Evolutionary conservation across 2,888 invertebrate species (phyloP).

Genomic region (Synanthedon tipuliformis): DNA sequence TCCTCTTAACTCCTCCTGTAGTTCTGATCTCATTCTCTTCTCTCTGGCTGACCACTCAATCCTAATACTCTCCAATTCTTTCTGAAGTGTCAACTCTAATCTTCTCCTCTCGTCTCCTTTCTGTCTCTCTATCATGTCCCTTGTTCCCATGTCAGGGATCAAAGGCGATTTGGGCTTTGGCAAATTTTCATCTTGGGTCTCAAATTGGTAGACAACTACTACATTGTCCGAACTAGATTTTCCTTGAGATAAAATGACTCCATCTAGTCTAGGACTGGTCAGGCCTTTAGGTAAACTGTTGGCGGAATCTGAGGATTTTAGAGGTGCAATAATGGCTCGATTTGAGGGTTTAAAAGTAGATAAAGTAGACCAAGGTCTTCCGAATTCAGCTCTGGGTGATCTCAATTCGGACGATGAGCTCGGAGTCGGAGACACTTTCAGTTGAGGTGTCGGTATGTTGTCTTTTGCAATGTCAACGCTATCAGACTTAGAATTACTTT

Average conservation of each 20-base stretch:
- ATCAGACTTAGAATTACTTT: conserved; percentile 21
- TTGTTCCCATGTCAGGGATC: conserved; percentile 46
- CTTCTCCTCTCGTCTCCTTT: conserved; percentile 53
- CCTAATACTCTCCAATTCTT: conserved; percentile 65
- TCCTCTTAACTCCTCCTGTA: conserved; percentile 63
- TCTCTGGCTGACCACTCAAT: conserved; percentile 70
- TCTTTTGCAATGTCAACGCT: conserved; percentile 12
- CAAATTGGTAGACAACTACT: conserved; percentile 60
- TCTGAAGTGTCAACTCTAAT: conserved; percentile 51
- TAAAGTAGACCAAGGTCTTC: conserved; percentile 42
- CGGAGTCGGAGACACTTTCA: conserved; percentile 45
- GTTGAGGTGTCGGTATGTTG: conserved; percentile 16
- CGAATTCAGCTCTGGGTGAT: conserved; percentile 43
- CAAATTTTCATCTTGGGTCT: conserved; percentile 38
- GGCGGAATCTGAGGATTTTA: conserved; percentile 46
- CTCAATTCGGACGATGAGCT: conserved; percentile 36
- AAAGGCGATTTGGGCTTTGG: conserved; percentile 44
- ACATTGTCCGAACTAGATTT: conserved; percentile 53
- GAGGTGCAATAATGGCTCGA: conserved; percentile 29
- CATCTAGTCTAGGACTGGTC: conserved; percentile 50
- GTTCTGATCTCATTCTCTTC: conserved; percentile 65
- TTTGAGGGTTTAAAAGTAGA: conserved; percentile 46
- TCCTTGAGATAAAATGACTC: conserved; percentile 57
- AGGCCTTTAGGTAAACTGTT: conserved; percentile 37
- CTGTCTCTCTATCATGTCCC: conserved; percentile 53